Percentiles rank a stretch among this genome's conserved stretches.
These are phyloP conservation scores for Sebastes cheni DNA, from an alignment of 2,797 vertebrate species.

Conservation along the genomic window DNA sequence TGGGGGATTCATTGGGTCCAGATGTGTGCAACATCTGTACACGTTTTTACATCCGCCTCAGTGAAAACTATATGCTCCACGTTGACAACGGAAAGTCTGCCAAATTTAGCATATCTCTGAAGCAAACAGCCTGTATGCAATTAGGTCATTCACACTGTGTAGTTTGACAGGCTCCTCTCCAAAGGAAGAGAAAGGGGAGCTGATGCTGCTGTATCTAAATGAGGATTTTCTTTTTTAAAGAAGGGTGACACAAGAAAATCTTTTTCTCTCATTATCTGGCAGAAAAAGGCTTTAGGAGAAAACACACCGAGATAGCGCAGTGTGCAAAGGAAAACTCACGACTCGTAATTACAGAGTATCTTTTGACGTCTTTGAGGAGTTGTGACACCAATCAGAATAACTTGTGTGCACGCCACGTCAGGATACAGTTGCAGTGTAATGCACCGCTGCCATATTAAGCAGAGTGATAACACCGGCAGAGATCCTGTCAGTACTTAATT, in stretches of 20 bases:
- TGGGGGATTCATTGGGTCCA: constrained; percentile 34
- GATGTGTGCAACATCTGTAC: constrained; percentile 59
- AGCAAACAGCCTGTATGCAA: constrained; percentile 31
- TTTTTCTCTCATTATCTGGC: constrained; percentile 22
- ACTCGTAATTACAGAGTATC: background rate
- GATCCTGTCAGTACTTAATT: constrained; percentile 40
- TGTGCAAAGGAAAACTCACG: background rate
- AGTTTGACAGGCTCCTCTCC: constrained; percentile 32
- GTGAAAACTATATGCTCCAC: background rate
- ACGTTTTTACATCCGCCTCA: background rate
- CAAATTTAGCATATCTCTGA: constrained; percentile 45
- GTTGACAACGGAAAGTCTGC: background rate
- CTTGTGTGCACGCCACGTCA: background rate
- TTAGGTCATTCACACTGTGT: constrained; percentile 32
- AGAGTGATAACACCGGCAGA: constrained; percentile 26
- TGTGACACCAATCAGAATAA: constrained; percentile 6
- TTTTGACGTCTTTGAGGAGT: background rate
- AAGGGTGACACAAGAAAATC: constrained; percentile 1
- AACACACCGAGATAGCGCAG: background rate
- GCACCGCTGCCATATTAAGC: constrained; percentile 8
- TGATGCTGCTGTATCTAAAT: constrained; percentile 9
- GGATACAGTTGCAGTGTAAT: background rate
- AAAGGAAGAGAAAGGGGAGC: background rate
- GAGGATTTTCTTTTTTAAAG: background rate
- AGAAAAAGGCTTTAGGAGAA: background rate